A percentile compares a stretch with the other conserved stretches of the same genome.
Conservation (phyloP, 2,888 invertebrate genomes). For the Galeruca laticollis region DNA sequence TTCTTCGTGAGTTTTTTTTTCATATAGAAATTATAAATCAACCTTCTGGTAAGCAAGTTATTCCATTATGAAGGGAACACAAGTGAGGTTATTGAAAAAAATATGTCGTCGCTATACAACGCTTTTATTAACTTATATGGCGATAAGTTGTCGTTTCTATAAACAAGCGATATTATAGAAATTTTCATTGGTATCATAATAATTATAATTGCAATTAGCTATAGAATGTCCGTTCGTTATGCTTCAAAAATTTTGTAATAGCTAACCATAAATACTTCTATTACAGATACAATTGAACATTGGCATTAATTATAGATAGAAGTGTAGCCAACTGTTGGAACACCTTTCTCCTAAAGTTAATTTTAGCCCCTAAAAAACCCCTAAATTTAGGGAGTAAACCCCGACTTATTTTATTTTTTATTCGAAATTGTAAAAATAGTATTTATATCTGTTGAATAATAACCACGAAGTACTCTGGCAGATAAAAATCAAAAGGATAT, state of each 20-base stretch:
- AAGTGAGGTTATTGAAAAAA: slow-evolving; percentile 8
- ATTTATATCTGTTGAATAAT: too few relatives aligned
- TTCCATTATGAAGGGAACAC: slow-evolving; percentile 14
- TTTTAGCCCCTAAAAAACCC: too few relatives aligned
- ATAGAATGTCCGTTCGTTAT: not conserved
- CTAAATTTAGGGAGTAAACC: too few relatives aligned
- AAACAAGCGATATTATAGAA: not conserved
- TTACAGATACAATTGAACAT: too few relatives aligned
- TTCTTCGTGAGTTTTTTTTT: slow-evolving; percentile 29
- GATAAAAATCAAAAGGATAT: too few relatives aligned
- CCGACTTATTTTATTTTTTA: too few relatives aligned
- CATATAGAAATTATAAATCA: slow-evolving; percentile 32
- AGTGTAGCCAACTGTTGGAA: too few relatives aligned
- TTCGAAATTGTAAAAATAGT: too few relatives aligned
- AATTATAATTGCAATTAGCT: slow-evolving; percentile 1
- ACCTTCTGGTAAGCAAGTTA: slow-evolving; percentile 17
- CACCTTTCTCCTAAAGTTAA: too few relatives aligned
- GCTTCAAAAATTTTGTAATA: not conserved
- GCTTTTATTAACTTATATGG: slow-evolving; percentile 16
- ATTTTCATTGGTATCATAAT: not conserved
- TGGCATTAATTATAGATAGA: too few relatives aligned
- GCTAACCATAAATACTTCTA: too few relatives aligned
- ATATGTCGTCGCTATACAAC: not conserved
- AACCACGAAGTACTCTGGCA: too few relatives aligned
- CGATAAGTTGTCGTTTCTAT: not conserved